Evolutionary conservation across 2,888 invertebrate species (phyloP), one percentile per base, ranked within the genome.

Genomic region (Eugnorisma glareosa): DNA sequence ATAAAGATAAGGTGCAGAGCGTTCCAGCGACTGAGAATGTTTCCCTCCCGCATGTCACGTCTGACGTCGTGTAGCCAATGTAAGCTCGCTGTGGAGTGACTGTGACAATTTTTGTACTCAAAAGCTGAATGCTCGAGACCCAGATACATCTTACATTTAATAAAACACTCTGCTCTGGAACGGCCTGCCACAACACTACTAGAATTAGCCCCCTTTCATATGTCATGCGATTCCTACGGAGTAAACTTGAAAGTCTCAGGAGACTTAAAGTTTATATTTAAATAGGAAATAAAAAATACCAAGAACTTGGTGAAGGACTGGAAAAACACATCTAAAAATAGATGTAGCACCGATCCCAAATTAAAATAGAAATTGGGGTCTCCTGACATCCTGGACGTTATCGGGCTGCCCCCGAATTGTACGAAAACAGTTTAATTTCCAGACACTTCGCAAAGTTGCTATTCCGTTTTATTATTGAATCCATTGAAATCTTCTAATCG

Each of bases 41-140:
- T 77, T 75, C 48, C 21, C 31, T 31, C n/a, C 5, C 40, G 18
- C 59, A 21, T 28, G n/a, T 40, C n/a, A 1, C 31, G 24, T 2
- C 13, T 68, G 61, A 73, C 57, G 31, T 59, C 59, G 40, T 48
- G 45, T 48, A 51, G 43, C 21, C 63, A 84, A 77, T 79, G 48
- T 78, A 77, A 78, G 70, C 76, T 76, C 28, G 13, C 57, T 40
- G 63, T 61, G 13, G 67, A 69, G 57, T 79, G 75, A 72, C 64
- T 80, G 35, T 75, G 67, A 79, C 72, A 76, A 57, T 75, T 81
- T 75, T 64, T 69, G 64, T 77, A 54, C 68, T 77, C 43, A 37
- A 74, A 73, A 68, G 63, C 67, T 71, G 37, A 69, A 45, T 40
- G 45, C 15, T 28, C 6, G 37, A 37, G 70, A 59, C 21, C 45